These are phyloP conservation scores for Brotula barbata DNA, from an alignment of 2,797 vertebrate species.

Conservation along the genomic window DNA sequence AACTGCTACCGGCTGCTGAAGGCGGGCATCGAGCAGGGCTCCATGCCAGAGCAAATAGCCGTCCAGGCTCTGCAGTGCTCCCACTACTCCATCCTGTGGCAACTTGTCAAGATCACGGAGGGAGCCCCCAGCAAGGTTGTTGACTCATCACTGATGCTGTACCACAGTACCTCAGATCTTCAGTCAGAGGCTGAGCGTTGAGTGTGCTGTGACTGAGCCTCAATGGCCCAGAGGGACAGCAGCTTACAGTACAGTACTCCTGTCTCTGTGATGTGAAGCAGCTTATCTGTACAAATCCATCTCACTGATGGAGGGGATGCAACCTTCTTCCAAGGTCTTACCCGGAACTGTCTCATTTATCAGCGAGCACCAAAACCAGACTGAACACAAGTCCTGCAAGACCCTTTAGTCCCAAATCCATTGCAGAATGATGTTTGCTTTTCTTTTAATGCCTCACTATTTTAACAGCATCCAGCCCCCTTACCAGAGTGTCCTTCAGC, in stretches of 20 bases:
- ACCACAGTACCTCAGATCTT: slow-evolving; percentile 5
- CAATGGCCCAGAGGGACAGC: slow-evolving; percentile 12
- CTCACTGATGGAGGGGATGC: neutral
- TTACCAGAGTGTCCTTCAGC: too few relatives aligned
- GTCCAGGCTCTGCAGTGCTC: slow-evolving; percentile 98
- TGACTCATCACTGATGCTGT: neutral
- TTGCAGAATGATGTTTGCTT: neutral
- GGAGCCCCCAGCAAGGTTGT: slow-evolving; percentile 94
- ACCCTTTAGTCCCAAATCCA: neutral
- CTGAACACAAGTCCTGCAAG: neutral
- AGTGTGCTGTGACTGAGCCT: slow-evolving; percentile 9
- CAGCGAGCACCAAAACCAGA: neutral
- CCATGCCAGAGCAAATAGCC: slow-evolving; percentile 99
- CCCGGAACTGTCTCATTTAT: slow-evolving; percentile 22
- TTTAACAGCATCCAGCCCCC: neutral
- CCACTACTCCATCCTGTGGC: slow-evolving; percentile 99
- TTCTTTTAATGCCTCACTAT: neutral
- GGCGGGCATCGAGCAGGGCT: slow-evolving; percentile 97
- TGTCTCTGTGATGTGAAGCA: slow-evolving; percentile 8
- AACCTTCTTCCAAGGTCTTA: neutral
- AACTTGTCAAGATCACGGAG: slow-evolving; percentile 98
- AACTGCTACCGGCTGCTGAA: slow-evolving; percentile 97
- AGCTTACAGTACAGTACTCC: slow-evolving; percentile 32
- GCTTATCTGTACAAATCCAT: slow-evolving; percentile 20
- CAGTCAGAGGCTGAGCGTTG: slow-evolving; percentile 1